A percentile compares a stretch with the other conserved stretches of the same genome.
phyloP scores from a whole-genome alignment of 2,888 invertebrate genomes.

The Syrista parreyssii region DNA sequence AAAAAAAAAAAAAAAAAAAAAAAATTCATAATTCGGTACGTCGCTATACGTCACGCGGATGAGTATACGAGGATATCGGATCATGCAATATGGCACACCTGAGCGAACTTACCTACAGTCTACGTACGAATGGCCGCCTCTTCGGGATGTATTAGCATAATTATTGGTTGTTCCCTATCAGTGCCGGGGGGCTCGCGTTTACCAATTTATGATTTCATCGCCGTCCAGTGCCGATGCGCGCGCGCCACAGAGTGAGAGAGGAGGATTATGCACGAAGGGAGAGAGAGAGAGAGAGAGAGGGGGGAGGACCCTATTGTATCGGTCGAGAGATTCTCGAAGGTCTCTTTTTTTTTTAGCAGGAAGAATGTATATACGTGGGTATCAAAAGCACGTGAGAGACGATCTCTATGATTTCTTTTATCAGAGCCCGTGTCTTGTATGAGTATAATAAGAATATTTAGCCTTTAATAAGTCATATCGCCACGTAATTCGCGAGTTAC shows the following conservation, averaged over 20 bases:
- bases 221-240: slow-evolving; percentile 31
- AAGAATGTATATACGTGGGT: not conserved
- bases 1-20: no score
- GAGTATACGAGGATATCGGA: not conserved
- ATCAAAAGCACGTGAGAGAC: not conserved
- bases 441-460: not conserved
- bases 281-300: not conserved
- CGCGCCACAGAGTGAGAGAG: not conserved
- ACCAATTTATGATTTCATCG: slow-evolving; percentile 62
- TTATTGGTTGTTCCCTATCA: slow-evolving; percentile 61
- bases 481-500: not conserved
- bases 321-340: not conserved
- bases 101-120: slow-evolving; percentile 26
- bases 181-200: slow-evolving; percentile 58
- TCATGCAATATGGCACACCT: not conserved
- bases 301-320: not conserved
- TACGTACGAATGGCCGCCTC: slow-evolving; percentile 51
- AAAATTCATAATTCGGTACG: not conserved
- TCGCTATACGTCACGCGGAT: not conserved
- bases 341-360: not conserved
- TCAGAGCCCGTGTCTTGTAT: not conserved
- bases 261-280: not conserved
- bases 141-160: slow-evolving; percentile 60
- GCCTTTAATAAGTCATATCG: not conserved
- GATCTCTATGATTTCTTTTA: not conserved